Percentiles rank a stretch among this genome's conserved stretches.
Evolutionary conservation across 2,113 vertebrate genomes (phyloP).

Genomic region (Pyxicephalus adspersus): DNA sequence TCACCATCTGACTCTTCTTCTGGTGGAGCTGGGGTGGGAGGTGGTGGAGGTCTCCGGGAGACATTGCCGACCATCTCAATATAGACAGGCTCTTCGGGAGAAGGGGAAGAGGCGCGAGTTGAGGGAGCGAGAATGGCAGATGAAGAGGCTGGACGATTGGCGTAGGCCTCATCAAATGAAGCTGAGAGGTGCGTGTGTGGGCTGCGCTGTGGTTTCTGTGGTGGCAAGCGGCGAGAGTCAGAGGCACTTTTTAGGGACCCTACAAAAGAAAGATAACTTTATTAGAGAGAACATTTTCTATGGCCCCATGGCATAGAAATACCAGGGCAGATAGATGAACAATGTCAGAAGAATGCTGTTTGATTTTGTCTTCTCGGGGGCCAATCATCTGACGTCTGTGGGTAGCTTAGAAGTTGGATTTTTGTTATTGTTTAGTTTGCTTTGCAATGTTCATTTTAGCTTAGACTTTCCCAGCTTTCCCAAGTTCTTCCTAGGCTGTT

Average conservation of each 20-base stretch:
- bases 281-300: neutral
- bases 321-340: too few species aligned
- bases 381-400: too few species aligned
- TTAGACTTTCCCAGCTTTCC: too few species aligned
- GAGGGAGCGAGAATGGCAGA: conserved; percentile 66
- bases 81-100: conserved; percentile 83
- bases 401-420: too few species aligned
- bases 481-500: too few species aligned
- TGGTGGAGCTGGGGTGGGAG: conserved; percentile 67
- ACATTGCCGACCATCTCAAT: conserved; percentile 93
- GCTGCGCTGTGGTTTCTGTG: conserved; percentile 86
- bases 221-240: conserved; percentile 82
- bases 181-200: conserved; percentile 89
- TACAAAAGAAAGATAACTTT: conserved; percentile 23
- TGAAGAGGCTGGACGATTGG: conserved; percentile 52
- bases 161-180: conserved; percentile 66
- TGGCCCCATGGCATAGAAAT: neutral
- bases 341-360: too few species aligned
- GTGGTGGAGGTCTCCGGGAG: conserved; percentile 70
- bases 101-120: conserved; percentile 67
- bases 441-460: too few species aligned
- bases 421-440: too few species aligned
- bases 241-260: conserved; percentile 82
- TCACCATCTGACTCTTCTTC: conserved; percentile 86
- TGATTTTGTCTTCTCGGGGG: too few species aligned